phyloP scores from a whole-genome alignment of 1,140 invertebrate genomes.

The Armadillidium nasatum region DNA sequence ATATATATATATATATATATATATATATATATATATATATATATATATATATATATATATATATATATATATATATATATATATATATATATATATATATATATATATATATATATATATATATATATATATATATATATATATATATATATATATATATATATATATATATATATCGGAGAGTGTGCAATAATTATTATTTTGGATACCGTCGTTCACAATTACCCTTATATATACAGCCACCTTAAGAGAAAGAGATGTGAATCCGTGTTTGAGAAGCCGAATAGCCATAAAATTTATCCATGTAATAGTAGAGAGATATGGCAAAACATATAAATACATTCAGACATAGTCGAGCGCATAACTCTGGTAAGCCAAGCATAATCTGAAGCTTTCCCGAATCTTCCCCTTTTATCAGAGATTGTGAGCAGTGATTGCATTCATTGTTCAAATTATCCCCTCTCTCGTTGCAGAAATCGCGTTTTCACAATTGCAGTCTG shows the following conservation, averaged over 20 bases:
- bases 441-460: constrained; percentile 3
- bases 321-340: too few relatives aligned
- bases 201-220: too few relatives aligned
- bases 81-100: not conserved
- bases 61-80: not conserved
- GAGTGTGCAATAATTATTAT: too few relatives aligned
- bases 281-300: too few relatives aligned
- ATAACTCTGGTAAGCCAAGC: not conserved
- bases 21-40: constrained; percentile 8
- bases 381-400: not conserved
- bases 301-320: too few relatives aligned
- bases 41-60: not conserved
- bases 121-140: too few relatives aligned
- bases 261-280: too few relatives aligned
- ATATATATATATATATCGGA: too few relatives aligned
- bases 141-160: too few relatives aligned
- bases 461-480: not conserved
- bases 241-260: too few relatives aligned
- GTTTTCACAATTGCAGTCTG: not conserved
- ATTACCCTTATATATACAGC: too few relatives aligned
- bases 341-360: too few relatives aligned
- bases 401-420: not conserved
- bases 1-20: constrained; percentile 15
- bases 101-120: not conserved
- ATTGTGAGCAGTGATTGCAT: constrained; percentile 7